A percentile compares a stretch with the other conserved stretches of the same genome.
These are phyloP conservation scores for Drosophila persimilis DNA, from an alignment of 1,140 invertebrate species.

Conservation along the genomic window DNA sequence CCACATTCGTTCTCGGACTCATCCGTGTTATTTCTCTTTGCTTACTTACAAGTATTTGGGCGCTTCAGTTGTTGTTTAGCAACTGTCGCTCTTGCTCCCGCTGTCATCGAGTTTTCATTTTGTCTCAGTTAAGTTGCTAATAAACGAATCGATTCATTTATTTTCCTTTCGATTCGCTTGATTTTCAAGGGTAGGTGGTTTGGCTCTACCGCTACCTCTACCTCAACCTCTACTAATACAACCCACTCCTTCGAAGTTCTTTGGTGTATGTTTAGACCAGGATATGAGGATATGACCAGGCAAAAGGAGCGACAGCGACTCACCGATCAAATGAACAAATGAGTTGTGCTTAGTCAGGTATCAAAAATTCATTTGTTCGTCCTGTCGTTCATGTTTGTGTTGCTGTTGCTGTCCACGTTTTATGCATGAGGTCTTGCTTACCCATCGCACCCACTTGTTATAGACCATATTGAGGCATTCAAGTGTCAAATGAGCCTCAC, in stretches of 20 bases:
- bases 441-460: conserved; percentile 30
- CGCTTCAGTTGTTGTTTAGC: conserved; percentile 40
- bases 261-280: not conserved
- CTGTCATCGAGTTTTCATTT: conserved; percentile 32
- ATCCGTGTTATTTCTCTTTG: conserved; percentile 17
- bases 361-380: conserved; percentile 62
- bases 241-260: not conserved
- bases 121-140: conserved; percentile 39
- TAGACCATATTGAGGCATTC: conserved; percentile 41
- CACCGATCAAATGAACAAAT: conserved; percentile 54
- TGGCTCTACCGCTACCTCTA: too few relatives aligned
- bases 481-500: conserved; percentile 49
- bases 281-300: not conserved
- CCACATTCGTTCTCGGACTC: not conserved
- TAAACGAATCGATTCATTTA: conserved; percentile 21
- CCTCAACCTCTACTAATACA: too few relatives aligned
- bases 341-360: conserved; percentile 67
- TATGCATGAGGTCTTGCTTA: conserved; percentile 50
- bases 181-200: conserved; percentile 15
- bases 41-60: conserved; percentile 10
- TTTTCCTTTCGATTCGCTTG: conserved; percentile 8
- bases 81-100: conserved; percentile 28
- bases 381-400: conserved; percentile 39
- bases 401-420: conserved; percentile 33
- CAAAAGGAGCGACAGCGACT: not conserved